A percentile compares a stretch with the other conserved stretches of the same genome.
Evolutionary conservation across 1,140 invertebrate species (phyloP).

Genomic region (Sminthurides bifidus): DNA sequence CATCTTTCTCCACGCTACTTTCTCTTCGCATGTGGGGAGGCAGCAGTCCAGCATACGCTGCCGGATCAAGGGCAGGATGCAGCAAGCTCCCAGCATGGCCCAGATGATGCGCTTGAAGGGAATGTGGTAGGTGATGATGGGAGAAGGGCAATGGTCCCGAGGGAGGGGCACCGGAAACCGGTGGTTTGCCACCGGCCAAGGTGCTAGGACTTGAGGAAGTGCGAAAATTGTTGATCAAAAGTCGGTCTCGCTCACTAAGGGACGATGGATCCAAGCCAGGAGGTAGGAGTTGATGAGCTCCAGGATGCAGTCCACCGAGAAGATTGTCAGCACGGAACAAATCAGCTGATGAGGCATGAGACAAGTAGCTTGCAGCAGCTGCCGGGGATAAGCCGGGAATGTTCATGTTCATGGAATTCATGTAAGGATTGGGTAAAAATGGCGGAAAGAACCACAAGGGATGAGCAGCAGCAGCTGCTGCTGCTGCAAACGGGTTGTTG

Average conservation of each 20-base stretch:
- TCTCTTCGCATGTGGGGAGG: neutral
- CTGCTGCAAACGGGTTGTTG: slow-evolving; percentile 18
- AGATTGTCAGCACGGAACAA: slow-evolving; percentile 29
- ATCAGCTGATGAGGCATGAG: slow-evolving; percentile 14
- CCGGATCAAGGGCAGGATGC: too few species aligned
- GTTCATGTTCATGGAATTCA: slow-evolving; percentile 27
- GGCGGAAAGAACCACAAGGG: slow-evolving; percentile 32
- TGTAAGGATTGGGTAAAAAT: slow-evolving; percentile 31
- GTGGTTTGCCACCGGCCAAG: neutral
- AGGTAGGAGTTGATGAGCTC: slow-evolving; percentile 2
- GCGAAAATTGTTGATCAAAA: slow-evolving; percentile 2
- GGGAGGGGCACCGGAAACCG: neutral
- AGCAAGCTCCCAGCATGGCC: too few species aligned
- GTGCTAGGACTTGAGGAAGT: neutral
- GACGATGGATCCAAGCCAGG: neutral
- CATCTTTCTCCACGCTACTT: too few species aligned
- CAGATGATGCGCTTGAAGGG: slow-evolving; percentile 3
- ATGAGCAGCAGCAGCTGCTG: slow-evolving; percentile 20
- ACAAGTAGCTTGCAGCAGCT: slow-evolving; percentile 11
- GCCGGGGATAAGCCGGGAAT: slow-evolving; percentile 7
- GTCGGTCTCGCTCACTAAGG: slow-evolving; percentile 6
- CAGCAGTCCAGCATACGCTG: too few species aligned
- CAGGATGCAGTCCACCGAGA: slow-evolving; percentile 5
- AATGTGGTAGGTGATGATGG: neutral
- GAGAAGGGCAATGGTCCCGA: too few species aligned